Conservation (phyloP, 1,140 invertebrate genomes). For the Diplogasteroides magnus region DNA sequence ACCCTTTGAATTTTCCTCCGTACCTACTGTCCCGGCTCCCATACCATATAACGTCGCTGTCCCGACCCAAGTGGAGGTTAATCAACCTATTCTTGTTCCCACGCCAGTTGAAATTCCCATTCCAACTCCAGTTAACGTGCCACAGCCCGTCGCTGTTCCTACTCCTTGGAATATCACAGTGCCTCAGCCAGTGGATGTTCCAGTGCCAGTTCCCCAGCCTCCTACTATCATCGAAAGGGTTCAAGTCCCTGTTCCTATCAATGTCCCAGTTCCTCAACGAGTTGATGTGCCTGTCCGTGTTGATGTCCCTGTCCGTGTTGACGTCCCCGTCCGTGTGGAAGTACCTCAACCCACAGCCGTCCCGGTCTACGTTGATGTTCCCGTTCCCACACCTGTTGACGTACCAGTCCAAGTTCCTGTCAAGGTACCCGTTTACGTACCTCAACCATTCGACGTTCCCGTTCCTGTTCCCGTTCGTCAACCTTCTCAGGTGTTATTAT, state of each 20-base stretch:
- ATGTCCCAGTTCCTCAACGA: neutral
- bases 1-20: neutral
- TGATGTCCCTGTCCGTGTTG: neutral
- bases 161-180: neutral
- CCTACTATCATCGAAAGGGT: neutral
- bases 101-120: neutral
- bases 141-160: neutral
- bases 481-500: neutral
- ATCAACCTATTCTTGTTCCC: neutral
- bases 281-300: neutral
- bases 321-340: neutral
- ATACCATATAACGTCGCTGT: neutral
- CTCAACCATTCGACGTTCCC: neutral
- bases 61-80: neutral
- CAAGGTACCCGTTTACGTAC: neutral
- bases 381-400: neutral
- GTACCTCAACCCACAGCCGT: neutral
- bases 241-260: neutral
- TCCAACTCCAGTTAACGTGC: neutral
- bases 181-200: neutral
- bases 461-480: neutral
- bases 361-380: neutral
- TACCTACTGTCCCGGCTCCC: neutral
- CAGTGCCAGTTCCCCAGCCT: neutral
- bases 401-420: neutral